Evolutionary conservation across 2,113 vertebrate species (phyloP), one percentile per base, ranked within the genome.

Genomic region (Mola mola): DNA sequence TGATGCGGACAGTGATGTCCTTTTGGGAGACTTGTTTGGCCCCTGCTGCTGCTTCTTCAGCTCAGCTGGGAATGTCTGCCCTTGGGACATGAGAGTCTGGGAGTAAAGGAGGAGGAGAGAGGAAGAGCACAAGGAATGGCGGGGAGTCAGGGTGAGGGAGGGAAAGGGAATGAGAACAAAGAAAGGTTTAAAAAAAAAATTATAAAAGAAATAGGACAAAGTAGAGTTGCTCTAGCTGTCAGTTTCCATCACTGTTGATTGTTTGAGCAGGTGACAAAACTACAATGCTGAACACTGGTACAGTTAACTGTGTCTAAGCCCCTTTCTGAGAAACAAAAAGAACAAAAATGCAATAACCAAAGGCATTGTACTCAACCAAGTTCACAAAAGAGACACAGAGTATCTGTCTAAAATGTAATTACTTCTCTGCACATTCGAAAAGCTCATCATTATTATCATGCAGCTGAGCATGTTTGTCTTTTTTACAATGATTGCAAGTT

Each of bases 11-110:
- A 92, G 86, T 42, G 93, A 92, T 67, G 92, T 90, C 90, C 94
- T 95, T 92, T 96, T 96, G 75, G 94, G 91, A 89, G 90, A 94
- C 90, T 94, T 98, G 49, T 92, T 93, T 28, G 92, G 88, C 60
- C 94, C 94, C 63, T 93, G 94, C 76, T 92, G 91, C 87, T 95
- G 96, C 92, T 95, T 96, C 82, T 94, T 90, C 75, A 92, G 95
- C 81, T 92, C 91, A 88, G 91, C 87, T 90, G 94, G 93, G 89
- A 96, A 96, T 82, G 94, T 87, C 90, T 95, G 95, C 91, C 97
- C 96, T 91, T 96, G 90, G 78, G 89, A 90, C 91, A 92, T 93
- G 78, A 89, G 87, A 78, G 79, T 89, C 87, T 89, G 83, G 69
- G 68, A 83, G 75, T 34, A 50, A 59, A 79, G 55, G 37, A 72